Evolutionary conservation across 2,797 vertebrate genomes (phyloP).

Genomic region (Prunella strophiata): DNA sequence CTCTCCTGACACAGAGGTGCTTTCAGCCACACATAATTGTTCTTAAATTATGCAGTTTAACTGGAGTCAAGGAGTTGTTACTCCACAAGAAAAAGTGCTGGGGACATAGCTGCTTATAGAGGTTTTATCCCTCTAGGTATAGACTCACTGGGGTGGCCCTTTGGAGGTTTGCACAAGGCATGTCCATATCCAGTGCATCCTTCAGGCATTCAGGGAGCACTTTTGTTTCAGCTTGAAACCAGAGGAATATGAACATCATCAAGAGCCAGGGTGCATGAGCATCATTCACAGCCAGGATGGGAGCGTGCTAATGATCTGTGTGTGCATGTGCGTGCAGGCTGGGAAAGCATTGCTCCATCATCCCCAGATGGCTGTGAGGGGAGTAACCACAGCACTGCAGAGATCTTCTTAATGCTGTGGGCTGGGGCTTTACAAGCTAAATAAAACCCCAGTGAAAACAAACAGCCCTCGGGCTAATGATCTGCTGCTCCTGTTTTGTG

Average conservation of each 20-base stretch:
- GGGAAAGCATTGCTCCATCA: neutral
- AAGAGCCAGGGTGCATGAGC: neutral
- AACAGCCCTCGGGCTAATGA: neutral
- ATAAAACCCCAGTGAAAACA: constrained; percentile 27
- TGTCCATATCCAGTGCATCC: neutral
- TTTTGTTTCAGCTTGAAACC: neutral
- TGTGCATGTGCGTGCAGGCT: neutral
- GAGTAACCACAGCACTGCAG: constrained; percentile 13
- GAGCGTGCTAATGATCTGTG: fast-evolving
- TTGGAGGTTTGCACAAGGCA: neutral
- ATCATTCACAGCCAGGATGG: neutral
- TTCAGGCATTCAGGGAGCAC: neutral
- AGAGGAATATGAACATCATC: neutral
- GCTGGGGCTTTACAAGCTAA: constrained; percentile 44
- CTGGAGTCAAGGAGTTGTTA: neutral
- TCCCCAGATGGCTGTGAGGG: neutral
- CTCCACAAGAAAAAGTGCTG: neutral
- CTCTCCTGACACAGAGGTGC: neutral
- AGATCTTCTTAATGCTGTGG: neutral
- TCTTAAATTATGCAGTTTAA: neutral
- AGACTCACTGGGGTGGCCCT: neutral
- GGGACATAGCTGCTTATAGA: neutral
- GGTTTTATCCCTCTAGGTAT: neutral
- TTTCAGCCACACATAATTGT: neutral
- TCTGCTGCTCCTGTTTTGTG: constrained; percentile 3